phyloP scores from a whole-genome alignment of 2,797 vertebrate genomes.

The Zalophus californianus region DNA sequence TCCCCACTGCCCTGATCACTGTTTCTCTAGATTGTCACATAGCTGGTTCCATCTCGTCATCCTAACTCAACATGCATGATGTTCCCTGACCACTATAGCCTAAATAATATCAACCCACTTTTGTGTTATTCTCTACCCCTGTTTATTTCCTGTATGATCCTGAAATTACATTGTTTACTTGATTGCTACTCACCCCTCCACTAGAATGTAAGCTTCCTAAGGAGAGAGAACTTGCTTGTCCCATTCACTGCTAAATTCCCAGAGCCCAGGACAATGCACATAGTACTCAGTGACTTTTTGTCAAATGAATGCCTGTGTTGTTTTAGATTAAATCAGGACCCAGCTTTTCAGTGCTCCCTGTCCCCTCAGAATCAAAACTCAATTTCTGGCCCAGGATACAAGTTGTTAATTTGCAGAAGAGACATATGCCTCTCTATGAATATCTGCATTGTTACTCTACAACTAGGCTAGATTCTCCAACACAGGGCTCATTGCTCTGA shows the following conservation, averaged over 20 bases:
- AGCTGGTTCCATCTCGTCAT: neutral
- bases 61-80: neutral
- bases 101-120: neutral
- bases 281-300: neutral
- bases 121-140: neutral
- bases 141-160: neutral
- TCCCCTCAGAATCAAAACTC: neutral
- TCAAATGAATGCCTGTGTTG: neutral
- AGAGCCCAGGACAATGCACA: neutral
- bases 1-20: neutral
- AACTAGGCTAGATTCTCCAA: neutral
- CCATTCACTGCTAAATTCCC: neutral
- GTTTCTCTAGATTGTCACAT: neutral
- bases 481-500: neutral
- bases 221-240: neutral
- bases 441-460: neutral
- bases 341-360: neutral
- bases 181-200: no score
- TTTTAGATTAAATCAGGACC: neutral
- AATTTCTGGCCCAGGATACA: neutral
- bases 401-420: slow-evolving; percentile 34
- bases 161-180: neutral
- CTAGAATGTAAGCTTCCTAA: neutral
- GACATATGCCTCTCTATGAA: neutral
- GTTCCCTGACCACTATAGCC: neutral